phyloP scores from a whole-genome alignment of 2,797 vertebrate species.

The Macrochelys suwanniensis region DNA sequence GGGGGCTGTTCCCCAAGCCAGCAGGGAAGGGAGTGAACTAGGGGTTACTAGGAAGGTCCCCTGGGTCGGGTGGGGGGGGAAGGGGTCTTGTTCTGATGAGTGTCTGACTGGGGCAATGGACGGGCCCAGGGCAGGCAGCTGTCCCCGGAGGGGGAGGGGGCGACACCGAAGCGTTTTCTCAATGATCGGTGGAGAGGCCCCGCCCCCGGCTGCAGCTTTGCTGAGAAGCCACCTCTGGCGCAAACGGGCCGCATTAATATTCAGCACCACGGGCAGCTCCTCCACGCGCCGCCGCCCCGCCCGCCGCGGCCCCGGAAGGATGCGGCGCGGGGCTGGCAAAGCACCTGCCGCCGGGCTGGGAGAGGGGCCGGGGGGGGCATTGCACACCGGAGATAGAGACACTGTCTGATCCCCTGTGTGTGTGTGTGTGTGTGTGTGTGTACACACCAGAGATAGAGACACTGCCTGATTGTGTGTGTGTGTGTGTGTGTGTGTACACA shows the following conservation, averaged over 20 bases:
- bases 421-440: not conserved
- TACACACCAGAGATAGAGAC: too few species aligned
- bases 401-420: too few species aligned
- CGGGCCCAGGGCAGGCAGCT: not conserved
- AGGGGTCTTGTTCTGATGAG: not conserved
- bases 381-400: too few species aligned
- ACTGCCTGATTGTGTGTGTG: too few species aligned
- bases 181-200: not conserved
- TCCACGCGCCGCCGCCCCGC: not conserved
- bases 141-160: not conserved
- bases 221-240: slow-evolving; percentile 6
- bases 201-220: not conserved
- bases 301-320: not conserved
- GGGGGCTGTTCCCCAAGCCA: not conserved
- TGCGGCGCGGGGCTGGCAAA: not conserved
- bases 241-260: slow-evolving; percentile 28
- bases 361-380: too few species aligned
- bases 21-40: not conserved
- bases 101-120: not conserved
- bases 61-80: too few species aligned
- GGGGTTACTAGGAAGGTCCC: too few species aligned
- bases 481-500: too few species aligned
- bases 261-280: slow-evolving; percentile 45
- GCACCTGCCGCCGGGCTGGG: not conserved
- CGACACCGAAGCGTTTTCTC: not conserved